Evolutionary conservation across 2,113 vertebrate genomes (phyloP).

Genomic region (Sturnus vulgaris): DNA sequence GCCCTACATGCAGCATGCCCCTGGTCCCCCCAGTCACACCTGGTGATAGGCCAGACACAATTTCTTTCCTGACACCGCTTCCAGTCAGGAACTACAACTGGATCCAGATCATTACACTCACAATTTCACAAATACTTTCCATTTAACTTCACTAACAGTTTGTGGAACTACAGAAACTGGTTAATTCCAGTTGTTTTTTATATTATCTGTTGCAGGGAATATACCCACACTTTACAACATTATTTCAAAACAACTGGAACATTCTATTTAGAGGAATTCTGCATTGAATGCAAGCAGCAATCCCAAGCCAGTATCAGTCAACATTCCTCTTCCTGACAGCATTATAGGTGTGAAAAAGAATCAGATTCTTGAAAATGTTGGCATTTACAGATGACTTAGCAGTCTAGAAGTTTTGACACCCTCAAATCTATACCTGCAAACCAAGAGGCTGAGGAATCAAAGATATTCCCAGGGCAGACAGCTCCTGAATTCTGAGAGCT

Average conservation of each 20-base stretch:
- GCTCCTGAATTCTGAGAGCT: not conserved
- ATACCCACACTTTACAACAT: not conserved
- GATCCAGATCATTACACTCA: not conserved
- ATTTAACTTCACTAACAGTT: not conserved
- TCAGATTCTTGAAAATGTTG: not conserved
- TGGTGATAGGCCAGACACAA: not conserved
- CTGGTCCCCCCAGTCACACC: not conserved
- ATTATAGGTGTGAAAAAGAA: not conserved
- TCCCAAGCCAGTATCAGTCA: not conserved
- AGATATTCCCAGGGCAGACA: not conserved
- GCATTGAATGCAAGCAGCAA: not conserved
- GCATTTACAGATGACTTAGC: not conserved
- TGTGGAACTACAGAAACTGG: not conserved
- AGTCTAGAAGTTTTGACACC: not conserved
- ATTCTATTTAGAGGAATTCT: not conserved
- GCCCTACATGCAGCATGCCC: too few species aligned
- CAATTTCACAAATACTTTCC: not conserved
- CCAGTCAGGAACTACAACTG: not conserved
- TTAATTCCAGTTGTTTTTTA: not conserved
- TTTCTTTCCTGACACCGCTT: not conserved
- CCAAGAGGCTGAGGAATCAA: not conserved
- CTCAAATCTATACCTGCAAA: not conserved
- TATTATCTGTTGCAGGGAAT: not conserved
- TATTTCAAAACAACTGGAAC: not conserved
- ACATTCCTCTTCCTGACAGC: not conserved